Evolutionary conservation across 2,888 invertebrate species (phyloP).

Genomic region (Hemicrepidius hirtus): DNA sequence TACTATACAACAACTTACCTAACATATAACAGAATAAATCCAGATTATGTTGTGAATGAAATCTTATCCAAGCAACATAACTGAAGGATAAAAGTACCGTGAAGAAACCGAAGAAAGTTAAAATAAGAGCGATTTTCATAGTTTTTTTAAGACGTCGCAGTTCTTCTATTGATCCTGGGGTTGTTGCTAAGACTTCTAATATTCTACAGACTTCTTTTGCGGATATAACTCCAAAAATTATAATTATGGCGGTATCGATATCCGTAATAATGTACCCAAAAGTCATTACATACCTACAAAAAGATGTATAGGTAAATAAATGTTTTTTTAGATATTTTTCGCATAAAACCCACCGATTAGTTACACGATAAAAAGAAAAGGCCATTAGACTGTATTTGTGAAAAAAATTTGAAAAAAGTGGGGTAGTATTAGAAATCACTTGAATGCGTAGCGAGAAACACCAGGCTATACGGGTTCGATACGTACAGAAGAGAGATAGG

Average conservation of each 20-base stretch:
- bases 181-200: slow-evolving; percentile 14
- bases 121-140: not conserved
- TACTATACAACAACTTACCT: slow-evolving; percentile 1
- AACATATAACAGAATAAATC: slow-evolving; percentile 18
- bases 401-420: too few relatives aligned
- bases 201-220: slow-evolving; percentile 17
- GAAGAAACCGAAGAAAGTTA: not conserved
- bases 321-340: too few relatives aligned
- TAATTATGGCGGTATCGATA: slow-evolving; percentile 6
- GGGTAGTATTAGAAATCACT: too few relatives aligned
- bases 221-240: not conserved
- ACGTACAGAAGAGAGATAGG: too few relatives aligned
- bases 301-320: too few relatives aligned
- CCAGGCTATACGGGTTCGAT: too few relatives aligned
- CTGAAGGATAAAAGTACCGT: not conserved
- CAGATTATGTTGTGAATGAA: not conserved
- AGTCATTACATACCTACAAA: slow-evolving; percentile 35
- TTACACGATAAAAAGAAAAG: too few relatives aligned
- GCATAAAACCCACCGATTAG: too few relatives aligned
- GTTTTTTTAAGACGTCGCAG: slow-evolving; percentile 5
- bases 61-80: slow-evolving; percentile 25
- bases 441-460: too few relatives aligned
- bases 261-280: slow-evolving; percentile 33
- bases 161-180: slow-evolving; percentile 7
- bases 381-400: too few relatives aligned